Base-by-base conservation (phyloP, 2,888 invertebrate genomes). In the Leucophenga montana region DNA sequence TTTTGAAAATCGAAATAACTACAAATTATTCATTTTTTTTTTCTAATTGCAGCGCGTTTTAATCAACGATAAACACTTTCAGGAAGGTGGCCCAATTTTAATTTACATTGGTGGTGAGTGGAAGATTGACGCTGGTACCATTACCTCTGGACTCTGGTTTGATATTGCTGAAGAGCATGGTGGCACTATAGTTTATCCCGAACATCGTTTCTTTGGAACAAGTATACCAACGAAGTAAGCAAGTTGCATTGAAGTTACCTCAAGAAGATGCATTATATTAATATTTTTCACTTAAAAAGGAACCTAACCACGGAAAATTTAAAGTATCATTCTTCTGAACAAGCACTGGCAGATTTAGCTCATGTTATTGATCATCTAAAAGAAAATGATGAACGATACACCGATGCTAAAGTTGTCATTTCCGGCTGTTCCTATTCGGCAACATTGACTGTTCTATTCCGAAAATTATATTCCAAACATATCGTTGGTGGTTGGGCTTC, bases 181-280 rank as follows among this genome's bases (percentile, higher is more conserved):
- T 1, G 95, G 93, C 0, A 90, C 91, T 0, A 88, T 94, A 76
- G 92, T 94, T 81, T 92, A 92, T 76, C 91, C 95, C 0, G 95
- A 96, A 84, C 95, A 95, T 85, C 90, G 95, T 72, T 95, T 91
- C 86, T 95, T 95, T 82, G 95, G 95, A 3, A 79, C 90, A 46
- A 94, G 93, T 73, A 90, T 90, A 74, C 95, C 95, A 0, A 92
- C 92, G 20, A 76, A 75, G 94, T 95, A 87, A 90, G 91, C 48
- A 8, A 48, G 1, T 8, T n/a, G n/a, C 14, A 14, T 8, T 0
- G 0, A 1, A 48, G 6, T 57, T 27, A 33, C n/a, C 46, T 61
- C 18, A 3, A 1, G 3, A 3, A 39, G 39, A 1, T 39, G n/a
- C n/a, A 27, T 27, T 27, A 27, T 27, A 27, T 3, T 3, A 57